These are phyloP conservation scores for Eumaeus atala DNA, from an alignment of 1,140 invertebrate genomes.

Conservation along the genomic window DNA sequence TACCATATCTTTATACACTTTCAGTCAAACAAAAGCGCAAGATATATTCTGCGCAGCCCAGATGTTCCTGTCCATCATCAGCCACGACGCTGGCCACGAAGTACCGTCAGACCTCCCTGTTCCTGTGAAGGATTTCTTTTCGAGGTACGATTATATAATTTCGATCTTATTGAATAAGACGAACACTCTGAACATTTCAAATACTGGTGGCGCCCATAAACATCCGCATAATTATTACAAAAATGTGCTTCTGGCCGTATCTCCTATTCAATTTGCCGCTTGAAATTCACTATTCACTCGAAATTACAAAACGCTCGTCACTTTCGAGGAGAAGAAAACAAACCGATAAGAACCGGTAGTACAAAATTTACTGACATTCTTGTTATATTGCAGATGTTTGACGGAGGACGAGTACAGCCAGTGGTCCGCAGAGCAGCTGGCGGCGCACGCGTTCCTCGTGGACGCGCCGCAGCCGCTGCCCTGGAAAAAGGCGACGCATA, in stretches of 20 bases:
- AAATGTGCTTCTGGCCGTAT: too few relatives aligned
- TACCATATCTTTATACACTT: conserved; percentile 1
- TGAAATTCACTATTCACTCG: too few relatives aligned
- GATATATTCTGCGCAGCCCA: conserved; percentile 50
- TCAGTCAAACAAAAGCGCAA: conserved; percentile 45
- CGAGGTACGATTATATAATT: conserved; percentile 33
- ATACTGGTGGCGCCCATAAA: too few relatives aligned
- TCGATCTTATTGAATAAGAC: too few relatives aligned
- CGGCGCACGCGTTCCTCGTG: conserved; percentile 77
- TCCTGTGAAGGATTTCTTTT: conserved; percentile 53
- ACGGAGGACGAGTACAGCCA: conserved; percentile 53
- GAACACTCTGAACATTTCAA: too few relatives aligned
- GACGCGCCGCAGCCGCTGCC: conserved; percentile 49
- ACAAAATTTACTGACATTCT: neutral
- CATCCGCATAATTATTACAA: too few relatives aligned
- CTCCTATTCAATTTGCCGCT: too few relatives aligned
- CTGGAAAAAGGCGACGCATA: conserved; percentile 37
- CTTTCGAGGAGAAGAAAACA: too few relatives aligned
- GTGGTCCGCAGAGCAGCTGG: conserved; percentile 80
- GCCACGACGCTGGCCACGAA: conserved; percentile 35
- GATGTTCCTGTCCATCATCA: conserved; percentile 44
- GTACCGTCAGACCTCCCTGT: conserved; percentile 46
- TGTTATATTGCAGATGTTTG: conserved; percentile 36
- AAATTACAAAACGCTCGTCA: too few relatives aligned
- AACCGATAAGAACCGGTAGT: too few relatives aligned